Conservation (phyloP, 2,888 invertebrate genomes). For the Drosophila ezoana region DNA sequence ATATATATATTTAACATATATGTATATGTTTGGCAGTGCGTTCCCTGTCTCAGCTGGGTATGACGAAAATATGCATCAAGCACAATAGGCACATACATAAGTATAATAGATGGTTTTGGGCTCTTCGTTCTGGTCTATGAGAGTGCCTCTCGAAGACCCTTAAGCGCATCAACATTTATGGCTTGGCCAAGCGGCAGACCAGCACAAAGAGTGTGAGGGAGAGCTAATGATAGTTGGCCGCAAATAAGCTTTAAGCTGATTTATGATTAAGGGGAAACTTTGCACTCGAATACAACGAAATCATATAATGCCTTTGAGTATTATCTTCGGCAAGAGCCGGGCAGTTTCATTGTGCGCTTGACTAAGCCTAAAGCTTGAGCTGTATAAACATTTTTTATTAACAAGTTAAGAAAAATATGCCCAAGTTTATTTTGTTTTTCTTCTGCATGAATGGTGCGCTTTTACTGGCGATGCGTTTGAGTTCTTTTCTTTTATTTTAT, state of each 20-base stretch:
- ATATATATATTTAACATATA: neutral
- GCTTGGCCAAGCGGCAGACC: constrained; percentile 20
- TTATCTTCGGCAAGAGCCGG: neutral
- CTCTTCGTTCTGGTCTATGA: constrained; percentile 14
- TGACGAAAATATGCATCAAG: constrained; percentile 32
- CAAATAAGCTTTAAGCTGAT: constrained; percentile 35
- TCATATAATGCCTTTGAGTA: constrained; percentile 13
- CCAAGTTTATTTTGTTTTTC: too few relatives aligned
- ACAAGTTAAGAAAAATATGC: too few relatives aligned
- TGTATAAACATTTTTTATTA: too few relatives aligned
- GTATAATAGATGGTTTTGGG: constrained; percentile 5
- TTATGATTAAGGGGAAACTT: constrained; percentile 13
- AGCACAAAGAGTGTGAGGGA: neutral
- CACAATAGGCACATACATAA: constrained; percentile 27
- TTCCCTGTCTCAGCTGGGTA: constrained; percentile 2
- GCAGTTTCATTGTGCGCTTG: neutral
- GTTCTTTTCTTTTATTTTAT: too few relatives aligned
- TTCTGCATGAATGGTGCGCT: too few relatives aligned
- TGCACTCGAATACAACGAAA: constrained; percentile 4
- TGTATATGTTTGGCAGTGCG: neutral
- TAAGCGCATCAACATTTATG: constrained; percentile 50
- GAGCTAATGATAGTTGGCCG: neutral
- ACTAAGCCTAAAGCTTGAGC: neutral
- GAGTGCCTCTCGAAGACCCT: constrained; percentile 17
- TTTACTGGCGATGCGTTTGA: too few relatives aligned